phyloP scores from a whole-genome alignment of 2,797 vertebrate genomes.

The Lagocephalus sceleratus region DNA sequence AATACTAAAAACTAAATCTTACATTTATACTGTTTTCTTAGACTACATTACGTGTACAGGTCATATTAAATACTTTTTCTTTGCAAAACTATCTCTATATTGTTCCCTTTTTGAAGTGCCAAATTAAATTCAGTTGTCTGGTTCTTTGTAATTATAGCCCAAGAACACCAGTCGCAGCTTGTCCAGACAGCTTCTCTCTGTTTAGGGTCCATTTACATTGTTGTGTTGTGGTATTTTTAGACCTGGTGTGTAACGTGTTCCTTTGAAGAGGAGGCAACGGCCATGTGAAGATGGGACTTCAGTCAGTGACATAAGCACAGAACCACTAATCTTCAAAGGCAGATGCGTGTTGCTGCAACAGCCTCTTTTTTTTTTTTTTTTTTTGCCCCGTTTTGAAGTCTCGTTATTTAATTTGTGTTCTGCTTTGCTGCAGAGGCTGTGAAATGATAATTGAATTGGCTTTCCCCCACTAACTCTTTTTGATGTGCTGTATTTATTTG shows the following conservation, averaged over 20 bases:
- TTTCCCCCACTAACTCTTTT: constrained; percentile 40
- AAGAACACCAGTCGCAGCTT: constrained; percentile 24
- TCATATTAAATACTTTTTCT: neutral
- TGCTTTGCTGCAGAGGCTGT: constrained; percentile 73
- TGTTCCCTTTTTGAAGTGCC: constrained; percentile 25
- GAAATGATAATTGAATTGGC: constrained; percentile 72
- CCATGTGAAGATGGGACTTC: constrained; percentile 62
- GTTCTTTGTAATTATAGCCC: constrained; percentile 35
- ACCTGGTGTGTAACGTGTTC: constrained; percentile 37
- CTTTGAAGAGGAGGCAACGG: constrained; percentile 61
- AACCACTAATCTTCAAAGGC: constrained; percentile 69
- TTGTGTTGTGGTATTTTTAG: constrained; percentile 54
- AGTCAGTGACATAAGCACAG: constrained; percentile 55
- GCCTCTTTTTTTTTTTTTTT: constrained; percentile 48
- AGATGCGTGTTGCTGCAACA: constrained; percentile 25
- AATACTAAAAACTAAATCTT: neutral
- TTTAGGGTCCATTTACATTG: constrained; percentile 37
- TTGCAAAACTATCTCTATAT: constrained; percentile 6
- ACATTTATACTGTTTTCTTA: no score
- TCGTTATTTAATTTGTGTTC: constrained; percentile 71
- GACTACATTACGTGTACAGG: neutral
- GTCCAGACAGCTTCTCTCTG: constrained; percentile 11
- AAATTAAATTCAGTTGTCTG: constrained; percentile 12
- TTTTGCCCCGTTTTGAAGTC: constrained; percentile 53
- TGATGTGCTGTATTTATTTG: constrained; percentile 37